Conservation (phyloP, 1,140 invertebrate genomes). For the Ceratina calcarata region DNA sequence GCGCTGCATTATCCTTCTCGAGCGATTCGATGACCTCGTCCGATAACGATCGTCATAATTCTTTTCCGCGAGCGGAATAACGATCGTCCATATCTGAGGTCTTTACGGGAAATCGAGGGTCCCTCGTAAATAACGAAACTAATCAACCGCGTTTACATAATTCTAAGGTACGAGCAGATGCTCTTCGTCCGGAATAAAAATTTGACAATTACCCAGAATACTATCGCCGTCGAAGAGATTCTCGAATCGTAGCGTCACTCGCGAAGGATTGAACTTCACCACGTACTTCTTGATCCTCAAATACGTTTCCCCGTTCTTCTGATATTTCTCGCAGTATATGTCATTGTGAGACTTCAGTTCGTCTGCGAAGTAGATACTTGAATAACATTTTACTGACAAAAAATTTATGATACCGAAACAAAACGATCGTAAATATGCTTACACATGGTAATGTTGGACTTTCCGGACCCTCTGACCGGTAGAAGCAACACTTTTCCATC, state of each 20-base stretch:
- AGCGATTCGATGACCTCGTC: background rate
- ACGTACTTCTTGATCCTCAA: slow-evolving; percentile 83
- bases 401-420: background rate
- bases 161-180: too few species aligned
- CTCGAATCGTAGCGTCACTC: slow-evolving; percentile 81
- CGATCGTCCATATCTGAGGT: background rate
- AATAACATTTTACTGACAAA: background rate
- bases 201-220: background rate
- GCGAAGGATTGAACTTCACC: slow-evolving; percentile 81
- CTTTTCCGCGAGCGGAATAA: background rate
- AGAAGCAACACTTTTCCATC: slow-evolving; percentile 85
- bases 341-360: slow-evolving; percentile 82
- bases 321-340: slow-evolving; percentile 81
- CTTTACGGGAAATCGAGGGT: background rate
- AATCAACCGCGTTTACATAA: background rate
- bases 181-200: too few species aligned
- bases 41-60: slow-evolving; percentile 5
- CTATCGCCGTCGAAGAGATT: slow-evolving; percentile 84
- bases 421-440: slow-evolving; percentile 70
- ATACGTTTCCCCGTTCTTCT: slow-evolving; percentile 82
- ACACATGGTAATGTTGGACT: slow-evolving; percentile 86
- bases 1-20: background rate
- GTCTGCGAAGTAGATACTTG: slow-evolving; percentile 73
- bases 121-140: background rate
- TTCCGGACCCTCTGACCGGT: slow-evolving; percentile 86